Conservation (phyloP, 2,797 vertebrate species). For the Sebastes trivittatus region DNA sequence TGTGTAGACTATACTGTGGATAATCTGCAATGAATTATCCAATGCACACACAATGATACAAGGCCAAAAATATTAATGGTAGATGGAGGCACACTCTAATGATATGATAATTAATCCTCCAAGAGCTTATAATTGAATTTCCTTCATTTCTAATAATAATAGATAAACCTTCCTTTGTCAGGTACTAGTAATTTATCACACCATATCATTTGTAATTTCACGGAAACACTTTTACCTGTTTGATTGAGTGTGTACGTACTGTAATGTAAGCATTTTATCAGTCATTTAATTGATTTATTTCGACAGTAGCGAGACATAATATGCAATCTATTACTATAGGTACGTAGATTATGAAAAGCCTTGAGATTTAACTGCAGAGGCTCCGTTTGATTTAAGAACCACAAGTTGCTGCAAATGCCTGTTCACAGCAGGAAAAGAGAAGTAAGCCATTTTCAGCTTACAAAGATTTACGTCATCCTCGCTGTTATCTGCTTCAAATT, state of each 20-base stretch:
- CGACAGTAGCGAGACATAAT: not conserved
- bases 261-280: not conserved
- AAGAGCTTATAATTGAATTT: constrained; percentile 15
- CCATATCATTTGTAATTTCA: constrained; percentile 9
- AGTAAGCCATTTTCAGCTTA: constrained; percentile 11
- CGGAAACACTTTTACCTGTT: not conserved
- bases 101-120: constrained; percentile 10
- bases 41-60: not conserved
- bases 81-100: not conserved
- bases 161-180: constrained; percentile 24
- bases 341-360: not conserved
- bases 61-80: not conserved
- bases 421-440: constrained; percentile 18
- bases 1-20: not conserved
- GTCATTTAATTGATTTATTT: constrained; percentile 2
- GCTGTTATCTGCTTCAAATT: constrained; percentile 2
- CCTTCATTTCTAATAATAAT: constrained; percentile 8
- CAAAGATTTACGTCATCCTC: constrained; percentile 3
- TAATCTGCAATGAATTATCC: not conserved
- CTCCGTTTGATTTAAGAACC: not conserved
- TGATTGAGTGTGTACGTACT: not conserved
- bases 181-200: not conserved
- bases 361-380: not conserved
- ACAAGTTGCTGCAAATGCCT: not conserved
- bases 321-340: not conserved